phyloP scores from a whole-genome alignment of 1,140 invertebrate species.

The Ladona fulva region DNA sequence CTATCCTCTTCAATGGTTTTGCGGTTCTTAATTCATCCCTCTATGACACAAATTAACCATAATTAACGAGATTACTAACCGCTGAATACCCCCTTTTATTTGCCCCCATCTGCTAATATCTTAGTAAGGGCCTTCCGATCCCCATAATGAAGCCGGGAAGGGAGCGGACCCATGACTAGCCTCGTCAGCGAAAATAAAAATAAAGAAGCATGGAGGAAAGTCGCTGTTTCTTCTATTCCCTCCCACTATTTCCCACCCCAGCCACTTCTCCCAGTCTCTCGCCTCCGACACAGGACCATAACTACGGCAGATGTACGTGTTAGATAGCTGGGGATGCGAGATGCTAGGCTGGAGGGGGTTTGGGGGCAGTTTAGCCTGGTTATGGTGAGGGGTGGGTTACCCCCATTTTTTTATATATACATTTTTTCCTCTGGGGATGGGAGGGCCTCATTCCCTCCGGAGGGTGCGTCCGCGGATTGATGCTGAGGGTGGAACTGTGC shows the following conservation, averaged over 20 bases:
- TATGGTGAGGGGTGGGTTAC: not conserved
- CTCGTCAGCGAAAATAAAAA: not conserved
- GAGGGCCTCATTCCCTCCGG: not conserved
- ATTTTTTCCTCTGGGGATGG: not conserved
- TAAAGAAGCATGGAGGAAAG: not conserved
- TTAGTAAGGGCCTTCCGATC: not conserved
- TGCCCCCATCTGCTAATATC: too few relatives aligned
- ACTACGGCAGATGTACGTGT: slow-evolving; percentile 7
- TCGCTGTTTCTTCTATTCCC: not conserved
- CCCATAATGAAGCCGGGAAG: not conserved
- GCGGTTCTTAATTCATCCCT: too few relatives aligned
- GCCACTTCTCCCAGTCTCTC: not conserved
- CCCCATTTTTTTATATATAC: not conserved
- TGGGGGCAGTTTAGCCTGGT: not conserved
- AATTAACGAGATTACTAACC: too few relatives aligned
- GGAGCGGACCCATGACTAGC: not conserved
- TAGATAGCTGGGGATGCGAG: not conserved
- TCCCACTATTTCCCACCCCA: not conserved
- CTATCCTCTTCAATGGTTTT: too few relatives aligned
- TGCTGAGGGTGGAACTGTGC: not conserved
- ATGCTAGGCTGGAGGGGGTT: not conserved
- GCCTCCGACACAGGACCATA: not conserved
- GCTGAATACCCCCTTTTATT: too few relatives aligned
- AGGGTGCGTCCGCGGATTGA: not conserved
- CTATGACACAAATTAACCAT: too few relatives aligned